These are phyloP conservation scores for Pogonomyrmex barbatus DNA, from an alignment of 1,140 invertebrate genomes.

Conservation along the genomic window DNA sequence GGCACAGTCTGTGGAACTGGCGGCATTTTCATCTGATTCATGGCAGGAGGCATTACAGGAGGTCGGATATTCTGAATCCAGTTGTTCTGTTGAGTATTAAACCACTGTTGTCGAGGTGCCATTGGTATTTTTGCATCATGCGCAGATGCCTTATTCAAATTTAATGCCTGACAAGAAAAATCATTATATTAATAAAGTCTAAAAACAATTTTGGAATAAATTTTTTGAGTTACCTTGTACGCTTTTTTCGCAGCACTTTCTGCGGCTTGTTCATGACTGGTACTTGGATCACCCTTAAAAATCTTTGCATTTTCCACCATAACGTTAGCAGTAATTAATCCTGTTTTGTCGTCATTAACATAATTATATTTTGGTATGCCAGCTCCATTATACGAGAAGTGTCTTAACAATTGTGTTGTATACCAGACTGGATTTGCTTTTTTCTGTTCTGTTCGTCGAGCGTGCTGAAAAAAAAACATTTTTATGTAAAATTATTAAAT, in stretches of 20 bases:
- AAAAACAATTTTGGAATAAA: not conserved
- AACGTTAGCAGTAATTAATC: constrained; percentile 81
- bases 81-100: constrained; percentile 57
- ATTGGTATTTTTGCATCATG: constrained; percentile 69
- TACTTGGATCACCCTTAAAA: constrained; percentile 79
- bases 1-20: constrained; percentile 61
- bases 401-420: constrained; percentile 80
- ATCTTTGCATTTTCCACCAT: constrained; percentile 80
- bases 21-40: constrained; percentile 52
- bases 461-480: constrained; percentile 77
- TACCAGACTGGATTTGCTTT: constrained; percentile 74
- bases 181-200: constrained; percentile 35
- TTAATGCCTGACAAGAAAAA: constrained; percentile 69
- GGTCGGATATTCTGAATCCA: constrained; percentile 71
- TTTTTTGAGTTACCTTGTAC: constrained; percentile 73
- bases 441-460: constrained; percentile 76
- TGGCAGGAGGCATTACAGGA: constrained; percentile 45
- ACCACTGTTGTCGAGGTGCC: constrained; percentile 79
- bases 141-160: constrained; percentile 67
- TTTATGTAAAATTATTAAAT: constrained; percentile 25
- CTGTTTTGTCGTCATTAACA: constrained; percentile 74
- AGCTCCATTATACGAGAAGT: constrained; percentile 81
- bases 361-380: constrained; percentile 85
- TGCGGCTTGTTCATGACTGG: constrained; percentile 80
- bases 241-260: constrained; percentile 84